These are phyloP conservation scores for Lepidurus packardi DNA, from an alignment of 1,140 invertebrate species.

Conservation along the genomic window DNA sequence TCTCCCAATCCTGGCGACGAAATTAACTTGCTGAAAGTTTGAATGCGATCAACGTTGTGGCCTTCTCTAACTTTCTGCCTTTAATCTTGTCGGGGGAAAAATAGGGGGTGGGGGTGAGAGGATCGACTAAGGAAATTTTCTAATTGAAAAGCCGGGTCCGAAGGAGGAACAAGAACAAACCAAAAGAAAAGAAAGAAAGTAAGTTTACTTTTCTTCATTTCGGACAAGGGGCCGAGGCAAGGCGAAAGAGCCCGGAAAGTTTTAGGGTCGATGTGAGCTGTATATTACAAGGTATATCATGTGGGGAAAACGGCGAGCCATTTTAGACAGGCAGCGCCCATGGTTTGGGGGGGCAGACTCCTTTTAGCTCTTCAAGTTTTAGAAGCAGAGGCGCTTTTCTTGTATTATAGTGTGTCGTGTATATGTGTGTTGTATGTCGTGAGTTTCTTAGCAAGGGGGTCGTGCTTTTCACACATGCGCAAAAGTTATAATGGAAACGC, in stretches of 20 bases:
- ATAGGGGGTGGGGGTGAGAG: not conserved
- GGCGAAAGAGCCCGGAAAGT: not conserved
- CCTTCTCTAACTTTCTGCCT: not conserved
- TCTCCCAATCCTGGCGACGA: conserved; percentile 15
- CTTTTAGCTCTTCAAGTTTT: not conserved
- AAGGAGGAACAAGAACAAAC: not conserved
- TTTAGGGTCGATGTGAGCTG: conserved; percentile 18
- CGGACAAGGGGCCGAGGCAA: not conserved
- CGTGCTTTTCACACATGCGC: conserved; percentile 17
- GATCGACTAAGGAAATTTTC: not conserved
- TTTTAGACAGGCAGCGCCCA: not conserved
- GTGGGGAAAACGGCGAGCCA: not conserved
- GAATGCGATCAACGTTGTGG: conserved; percentile 5
- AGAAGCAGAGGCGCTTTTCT: not conserved
- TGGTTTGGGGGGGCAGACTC: not conserved
- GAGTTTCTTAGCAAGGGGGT: not conserved
- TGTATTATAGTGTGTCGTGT: conserved; percentile 4
- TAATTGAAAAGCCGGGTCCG: not conserved
- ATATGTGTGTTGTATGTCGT: conserved; percentile 19
- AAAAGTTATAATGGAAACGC: conserved; percentile 16
- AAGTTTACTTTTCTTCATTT: conserved; percentile 20
- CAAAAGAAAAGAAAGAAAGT: not conserved
- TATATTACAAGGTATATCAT: conserved; percentile 20
- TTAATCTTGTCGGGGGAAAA: conserved; percentile 8
- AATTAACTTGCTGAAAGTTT: conserved; percentile 19